Evolutionary conservation across 2,797 vertebrate species (phyloP).

Genomic region (Sebastiscus tertius): DNA sequence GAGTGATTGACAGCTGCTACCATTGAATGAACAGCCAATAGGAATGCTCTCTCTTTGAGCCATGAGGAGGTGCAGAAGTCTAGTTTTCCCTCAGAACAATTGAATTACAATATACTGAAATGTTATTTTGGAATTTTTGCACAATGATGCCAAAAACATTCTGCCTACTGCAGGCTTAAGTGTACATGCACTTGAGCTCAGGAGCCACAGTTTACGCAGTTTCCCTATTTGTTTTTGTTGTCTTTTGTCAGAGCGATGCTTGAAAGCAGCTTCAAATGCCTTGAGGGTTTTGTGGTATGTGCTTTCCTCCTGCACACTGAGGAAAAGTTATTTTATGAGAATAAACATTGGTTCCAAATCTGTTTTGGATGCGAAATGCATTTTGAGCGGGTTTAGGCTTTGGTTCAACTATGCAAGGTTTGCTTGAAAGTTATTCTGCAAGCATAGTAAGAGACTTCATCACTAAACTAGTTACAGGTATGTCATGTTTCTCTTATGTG

Average conservation of each 20-base stretch:
- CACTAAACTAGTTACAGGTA: neutral
- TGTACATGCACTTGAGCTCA: neutral
- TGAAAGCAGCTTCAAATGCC: slow-evolving; percentile 43
- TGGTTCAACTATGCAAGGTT: slow-evolving; percentile 42
- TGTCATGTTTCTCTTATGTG: neutral
- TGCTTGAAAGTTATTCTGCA: slow-evolving; percentile 21
- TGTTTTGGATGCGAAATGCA: slow-evolving; percentile 55
- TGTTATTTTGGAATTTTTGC: no score
- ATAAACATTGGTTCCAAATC: slow-evolving; percentile 56
- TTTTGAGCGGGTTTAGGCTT: slow-evolving; percentile 42
- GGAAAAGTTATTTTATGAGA: slow-evolving; percentile 39
- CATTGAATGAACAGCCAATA: no score
- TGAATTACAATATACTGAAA: no score
- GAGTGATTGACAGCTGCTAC: no score
- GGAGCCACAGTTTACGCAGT: neutral
- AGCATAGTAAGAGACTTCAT: slow-evolving; percentile 2
- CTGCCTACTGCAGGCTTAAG: no score
- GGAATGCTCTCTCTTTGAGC: no score
- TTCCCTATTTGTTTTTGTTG: neutral
- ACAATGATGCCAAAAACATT: no score
- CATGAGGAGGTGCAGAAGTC: rapidly evolving
- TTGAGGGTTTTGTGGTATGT: slow-evolving; percentile 46
- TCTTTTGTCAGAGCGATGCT: slow-evolving; percentile 31
- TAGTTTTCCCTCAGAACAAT: no score
- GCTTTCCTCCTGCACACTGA: slow-evolving; percentile 19